Conservation (phyloP, 2,113 vertebrate genomes). For the Pavo muticus region DNA sequence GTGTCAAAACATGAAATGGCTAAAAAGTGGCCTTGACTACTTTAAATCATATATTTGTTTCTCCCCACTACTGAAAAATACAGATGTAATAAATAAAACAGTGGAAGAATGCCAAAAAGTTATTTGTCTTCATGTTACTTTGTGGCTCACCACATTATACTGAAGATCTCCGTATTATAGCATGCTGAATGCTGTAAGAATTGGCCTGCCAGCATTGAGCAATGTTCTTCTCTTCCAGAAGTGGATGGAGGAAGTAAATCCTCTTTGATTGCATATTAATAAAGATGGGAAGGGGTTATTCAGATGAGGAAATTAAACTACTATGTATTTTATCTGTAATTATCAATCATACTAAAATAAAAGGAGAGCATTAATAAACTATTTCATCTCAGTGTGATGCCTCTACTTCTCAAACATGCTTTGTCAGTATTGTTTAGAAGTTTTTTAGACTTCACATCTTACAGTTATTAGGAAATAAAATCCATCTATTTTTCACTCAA, state of each 20-base stretch:
- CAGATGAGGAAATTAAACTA: not conserved
- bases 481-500: accelerated
- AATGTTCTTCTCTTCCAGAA: conserved; percentile 32
- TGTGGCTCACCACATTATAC: conserved; percentile 32
- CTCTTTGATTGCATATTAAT: not conserved
- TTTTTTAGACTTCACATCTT: not conserved
- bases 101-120: conserved; percentile 9
- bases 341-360: not conserved
- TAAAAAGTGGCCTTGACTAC: not conserved
- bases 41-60: not conserved
- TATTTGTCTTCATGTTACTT: conserved; percentile 41
- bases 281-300: not conserved
- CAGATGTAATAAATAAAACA: conserved; percentile 10
- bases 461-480: not conserved
- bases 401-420: not conserved
- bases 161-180: not conserved
- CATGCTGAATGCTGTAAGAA: not conserved
- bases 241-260: not conserved
- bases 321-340: not conserved
- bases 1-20: not conserved
- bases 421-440: not conserved
- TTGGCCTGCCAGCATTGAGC: not conserved
- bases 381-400: not conserved
- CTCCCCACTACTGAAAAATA: not conserved
- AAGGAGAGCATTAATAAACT: not conserved